phyloP scores from a whole-genome alignment of 2,113 vertebrate species.

The Hypanus sabinus region DNA sequence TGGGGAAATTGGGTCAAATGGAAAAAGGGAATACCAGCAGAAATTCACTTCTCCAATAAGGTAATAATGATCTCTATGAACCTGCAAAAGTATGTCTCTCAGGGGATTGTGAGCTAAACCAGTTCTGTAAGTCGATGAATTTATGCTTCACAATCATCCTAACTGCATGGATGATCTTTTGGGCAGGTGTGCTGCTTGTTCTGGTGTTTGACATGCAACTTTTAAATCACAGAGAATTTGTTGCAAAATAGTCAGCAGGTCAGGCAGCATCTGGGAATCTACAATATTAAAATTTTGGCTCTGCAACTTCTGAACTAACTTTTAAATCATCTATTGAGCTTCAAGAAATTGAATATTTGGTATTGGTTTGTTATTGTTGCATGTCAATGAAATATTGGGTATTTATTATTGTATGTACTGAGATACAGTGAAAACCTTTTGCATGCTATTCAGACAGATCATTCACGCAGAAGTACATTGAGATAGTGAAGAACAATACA shows the following conservation, averaged over 20 bases:
- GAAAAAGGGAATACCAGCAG: neutral
- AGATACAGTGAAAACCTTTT: too few relatives aligned
- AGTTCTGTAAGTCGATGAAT: neutral
- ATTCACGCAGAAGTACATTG: too few relatives aligned
- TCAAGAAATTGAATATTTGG: neutral
- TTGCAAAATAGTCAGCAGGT: too few relatives aligned
- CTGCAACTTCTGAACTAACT: too few relatives aligned
- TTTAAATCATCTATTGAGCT: neutral
- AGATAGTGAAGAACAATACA: too few relatives aligned
- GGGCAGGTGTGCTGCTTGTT: neutral
- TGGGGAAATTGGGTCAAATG: neutral
- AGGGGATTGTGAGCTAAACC: neutral
- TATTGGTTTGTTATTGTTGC: too few relatives aligned
- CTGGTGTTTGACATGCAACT: neutral
- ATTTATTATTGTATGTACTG: too few relatives aligned
- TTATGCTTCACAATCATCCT: neutral
- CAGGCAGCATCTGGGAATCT: too few relatives aligned
- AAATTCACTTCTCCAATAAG: neutral
- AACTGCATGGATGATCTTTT: neutral
- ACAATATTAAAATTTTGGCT: too few relatives aligned
- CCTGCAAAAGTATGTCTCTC: neutral
- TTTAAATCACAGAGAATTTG: too few relatives aligned
- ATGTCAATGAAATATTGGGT: too few relatives aligned
- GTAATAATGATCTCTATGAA: neutral
- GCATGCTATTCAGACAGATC: too few relatives aligned